A percentile compares a stretch with the other conserved stretches of the same genome.
phyloP scores from a whole-genome alignment of 2,888 invertebrate genomes.

The Pyrrhosoma nymphula region DNA sequence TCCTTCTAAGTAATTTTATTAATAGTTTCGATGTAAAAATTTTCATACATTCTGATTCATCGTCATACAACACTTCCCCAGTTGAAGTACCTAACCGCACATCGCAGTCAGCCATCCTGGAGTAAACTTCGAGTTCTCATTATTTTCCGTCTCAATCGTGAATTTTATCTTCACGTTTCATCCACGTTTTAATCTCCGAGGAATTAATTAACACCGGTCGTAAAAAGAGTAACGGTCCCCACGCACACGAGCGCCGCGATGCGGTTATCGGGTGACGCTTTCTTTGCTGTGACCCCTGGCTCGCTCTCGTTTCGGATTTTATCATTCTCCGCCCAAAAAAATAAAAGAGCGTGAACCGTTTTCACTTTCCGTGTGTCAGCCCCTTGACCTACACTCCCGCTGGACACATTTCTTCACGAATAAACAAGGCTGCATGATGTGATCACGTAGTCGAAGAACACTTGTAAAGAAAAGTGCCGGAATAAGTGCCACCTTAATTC shows the following conservation, averaged over 20 bases:
- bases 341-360: not conserved
- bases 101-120: too few relatives aligned
- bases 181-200: not conserved
- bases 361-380: not conserved
- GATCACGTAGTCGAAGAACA: not conserved
- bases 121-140: too few relatives aligned
- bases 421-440: not conserved
- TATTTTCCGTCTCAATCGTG: not conserved
- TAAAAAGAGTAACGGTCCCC: not conserved
- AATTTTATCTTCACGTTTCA: not conserved
- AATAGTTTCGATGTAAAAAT: too few relatives aligned
- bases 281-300: not conserved
- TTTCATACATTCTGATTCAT: too few relatives aligned
- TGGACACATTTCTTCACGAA: not conserved
- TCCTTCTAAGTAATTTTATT: too few relatives aligned
- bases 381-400: not conserved
- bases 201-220: constrained; percentile 4
- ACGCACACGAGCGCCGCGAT: not conserved
- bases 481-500: not conserved
- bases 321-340: not conserved
- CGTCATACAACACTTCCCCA: too few relatives aligned
- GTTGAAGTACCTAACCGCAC: too few relatives aligned
- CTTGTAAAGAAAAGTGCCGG: not conserved
- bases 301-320: not conserved
- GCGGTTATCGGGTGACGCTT: not conserved